phyloP scores from a whole-genome alignment of 2,113 vertebrate genomes.

The Pomatorhinus ruficollis region DNA sequence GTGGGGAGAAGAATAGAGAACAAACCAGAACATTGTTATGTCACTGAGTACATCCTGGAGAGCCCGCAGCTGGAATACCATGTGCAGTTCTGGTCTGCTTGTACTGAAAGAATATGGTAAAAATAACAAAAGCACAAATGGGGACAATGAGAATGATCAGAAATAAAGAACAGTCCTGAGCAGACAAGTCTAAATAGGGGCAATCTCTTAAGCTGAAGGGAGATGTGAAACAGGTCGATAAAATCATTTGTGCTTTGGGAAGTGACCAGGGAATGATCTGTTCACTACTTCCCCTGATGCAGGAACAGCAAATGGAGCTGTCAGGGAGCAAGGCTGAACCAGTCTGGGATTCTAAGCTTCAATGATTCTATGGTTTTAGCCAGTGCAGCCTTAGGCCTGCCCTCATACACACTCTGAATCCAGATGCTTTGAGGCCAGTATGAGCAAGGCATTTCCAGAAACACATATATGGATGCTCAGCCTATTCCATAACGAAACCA shows the following conservation, averaged over 20 bases:
- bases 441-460: neutral
- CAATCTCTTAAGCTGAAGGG: neutral
- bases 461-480: neutral
- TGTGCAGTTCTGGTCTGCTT: neutral
- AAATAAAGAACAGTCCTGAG: neutral
- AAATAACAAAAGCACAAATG: neutral
- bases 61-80: neutral
- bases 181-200: neutral
- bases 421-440: neutral
- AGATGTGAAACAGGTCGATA: neutral
- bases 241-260: neutral
- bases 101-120: neutral
- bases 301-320: neutral
- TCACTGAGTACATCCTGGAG: neutral
- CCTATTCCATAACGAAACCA: neutral
- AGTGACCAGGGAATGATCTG: neutral
- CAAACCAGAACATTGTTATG: neutral
- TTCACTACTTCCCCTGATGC: neutral
- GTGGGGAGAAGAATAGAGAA: neutral
- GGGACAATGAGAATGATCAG: neutral
- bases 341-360: neutral
- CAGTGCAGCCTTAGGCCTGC: neutral
- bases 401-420: neutral
- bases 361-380: neutral
- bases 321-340: neutral